Evolutionary conservation across 1,140 invertebrate species (phyloP), one percentile per base, ranked within the genome.

Genomic region (Teleogryllus occipitalis): DNA sequence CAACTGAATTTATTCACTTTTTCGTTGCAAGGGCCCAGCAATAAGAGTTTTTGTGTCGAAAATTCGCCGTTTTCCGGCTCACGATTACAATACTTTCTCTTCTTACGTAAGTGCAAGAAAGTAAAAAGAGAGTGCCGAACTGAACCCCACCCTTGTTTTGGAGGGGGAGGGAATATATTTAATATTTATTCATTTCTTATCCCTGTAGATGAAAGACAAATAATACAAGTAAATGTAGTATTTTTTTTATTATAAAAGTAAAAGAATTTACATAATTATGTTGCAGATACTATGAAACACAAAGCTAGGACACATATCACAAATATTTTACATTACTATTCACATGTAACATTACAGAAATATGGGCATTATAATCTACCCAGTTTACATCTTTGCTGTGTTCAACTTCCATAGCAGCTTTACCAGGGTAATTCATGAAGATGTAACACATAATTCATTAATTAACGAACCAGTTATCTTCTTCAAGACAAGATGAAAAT

Each of bases 221-320:
- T 39, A 39, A 39, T 2, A 39, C 27, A 39, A 39, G 27, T 39
- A 39, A 39, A 39, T 39, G 27, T 65, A 65, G 18, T 65, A 65
- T 1, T 14, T 65, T 65, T 65, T 65, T 65, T 65, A 65, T 65
- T 65, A 65, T 65, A 65, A 65, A 65, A 65, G 54, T 65, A 65
- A 65, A 65, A 65, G 54, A 65, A 65, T 65, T 10, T 65, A 65
- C 54, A 65, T 65, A 65, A 18, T 65, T 65, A 65, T 65, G 18
- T 65, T 65, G 54, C 54, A 65, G 54, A 65, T 65, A 65, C 54
- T 65, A 65, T 65, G 54, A 65, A 65, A 65, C 54, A 65, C 54
- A 65, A 18, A 65, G 54, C 54, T 65, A 65, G 10, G 54, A 65
- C 54, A 65, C 54, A 65, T 65, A 65, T 65, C 54, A 65, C 54